phyloP scores from a whole-genome alignment of 2,113 vertebrate species.

The Dasyurus viverrinus region DNA sequence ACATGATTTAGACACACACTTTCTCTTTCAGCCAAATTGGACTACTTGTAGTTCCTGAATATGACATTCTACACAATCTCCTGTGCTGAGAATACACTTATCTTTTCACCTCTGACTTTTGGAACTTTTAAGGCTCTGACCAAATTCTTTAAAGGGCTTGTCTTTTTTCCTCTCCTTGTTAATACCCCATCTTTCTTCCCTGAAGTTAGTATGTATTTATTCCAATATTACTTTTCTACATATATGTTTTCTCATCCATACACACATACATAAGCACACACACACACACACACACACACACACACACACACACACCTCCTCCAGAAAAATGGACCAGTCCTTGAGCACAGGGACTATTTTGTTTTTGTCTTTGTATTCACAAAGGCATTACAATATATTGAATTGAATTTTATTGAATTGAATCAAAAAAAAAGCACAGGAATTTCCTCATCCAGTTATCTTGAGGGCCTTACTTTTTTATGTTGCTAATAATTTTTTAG shows the following conservation, averaged over 20 bases:
- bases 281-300: neutral
- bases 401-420: neutral
- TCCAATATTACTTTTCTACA: neutral
- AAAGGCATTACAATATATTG: neutral
- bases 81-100: no score
- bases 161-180: neutral
- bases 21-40: no score
- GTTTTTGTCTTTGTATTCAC: neutral
- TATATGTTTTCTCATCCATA: neutral
- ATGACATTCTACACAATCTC: neutral
- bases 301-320: neutral
- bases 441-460: constrained; percentile 4
- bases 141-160: neutral
- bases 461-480: neutral
- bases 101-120: neutral
- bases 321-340: neutral
- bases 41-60: neutral
- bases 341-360: neutral
- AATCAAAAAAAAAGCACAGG: neutral
- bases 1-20: no score
- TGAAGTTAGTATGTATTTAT: neutral
- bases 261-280: neutral
- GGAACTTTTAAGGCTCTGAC: neutral
- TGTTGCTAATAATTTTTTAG: neutral
- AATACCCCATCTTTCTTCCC: neutral